A percentile compares a stretch with the other conserved stretches of the same genome.
phyloP scores from a whole-genome alignment of 2,113 vertebrate genomes.

The Ornithorhynchus anatinus region DNA sequence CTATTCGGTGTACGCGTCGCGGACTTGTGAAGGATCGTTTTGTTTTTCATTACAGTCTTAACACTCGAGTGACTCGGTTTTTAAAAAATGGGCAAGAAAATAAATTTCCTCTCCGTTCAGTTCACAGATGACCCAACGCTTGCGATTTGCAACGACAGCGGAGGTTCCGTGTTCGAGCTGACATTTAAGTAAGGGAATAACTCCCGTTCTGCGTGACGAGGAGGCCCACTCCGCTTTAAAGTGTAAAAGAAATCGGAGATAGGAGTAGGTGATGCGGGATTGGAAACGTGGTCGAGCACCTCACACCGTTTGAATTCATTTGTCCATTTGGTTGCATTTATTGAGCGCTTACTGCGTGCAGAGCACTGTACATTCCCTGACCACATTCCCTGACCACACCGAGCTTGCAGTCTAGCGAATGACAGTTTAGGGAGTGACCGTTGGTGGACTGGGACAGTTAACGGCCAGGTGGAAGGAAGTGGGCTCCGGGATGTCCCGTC shows the following conservation, averaged over 20 bases:
- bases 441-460: too few relatives aligned
- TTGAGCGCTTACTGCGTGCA: too few relatives aligned
- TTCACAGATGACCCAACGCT: slow-evolving; percentile 97
- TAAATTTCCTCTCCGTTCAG: slow-evolving; percentile 71
- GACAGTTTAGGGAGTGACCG: too few relatives aligned
- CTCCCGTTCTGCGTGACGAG: slow-evolving; percentile 10
- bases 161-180: slow-evolving; percentile 96
- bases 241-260: slow-evolving; percentile 18
- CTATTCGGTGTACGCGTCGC: slow-evolving; percentile 13
- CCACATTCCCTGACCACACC: too few relatives aligned
- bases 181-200: slow-evolving; percentile 87
- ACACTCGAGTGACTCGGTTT: background rate
- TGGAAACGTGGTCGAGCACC: too few relatives aligned
- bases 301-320: too few relatives aligned
- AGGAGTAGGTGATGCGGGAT: too few relatives aligned
- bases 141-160: slow-evolving; percentile 97
- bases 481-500: too few relatives aligned
- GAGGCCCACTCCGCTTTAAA: slow-evolving; percentile 8
- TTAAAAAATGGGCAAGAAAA: slow-evolving; percentile 10
- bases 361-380: too few relatives aligned
- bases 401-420: too few relatives aligned
- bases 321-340: too few relatives aligned
- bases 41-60: background rate
- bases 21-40: background rate
- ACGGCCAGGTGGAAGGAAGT: too few relatives aligned